Evolutionary conservation across 2,888 invertebrate species (phyloP), one percentile per base, ranked within the genome.

Genomic region (Conchocele bisecta): DNA sequence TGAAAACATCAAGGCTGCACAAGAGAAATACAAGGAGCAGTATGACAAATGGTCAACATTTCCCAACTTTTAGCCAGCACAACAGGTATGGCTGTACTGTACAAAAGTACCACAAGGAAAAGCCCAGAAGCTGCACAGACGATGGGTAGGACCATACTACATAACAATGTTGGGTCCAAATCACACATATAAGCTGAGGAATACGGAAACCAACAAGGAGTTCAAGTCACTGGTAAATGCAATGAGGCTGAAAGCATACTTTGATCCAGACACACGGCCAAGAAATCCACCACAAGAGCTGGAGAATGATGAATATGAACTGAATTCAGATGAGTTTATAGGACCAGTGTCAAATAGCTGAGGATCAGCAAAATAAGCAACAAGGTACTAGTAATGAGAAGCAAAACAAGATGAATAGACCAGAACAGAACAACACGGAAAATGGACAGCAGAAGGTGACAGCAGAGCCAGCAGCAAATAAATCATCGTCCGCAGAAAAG

Each of bases 131-230:
- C 66, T 29, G 6, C 63, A 61, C 35, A 56, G 56, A 29, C 54
- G 57, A 48, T 60, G 48, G 53, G 39, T 61, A 1, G 75, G 75
- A 13, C 75, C 71, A 20, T 75, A 63, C 35, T 63, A 53, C 17
- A 72, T 75, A 20, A 7, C 54, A 9, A 15, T 42, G 37, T 15
- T 28, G 17, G 46, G 66, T 9, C 60, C 56, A 28, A 39, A 72
- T 51, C 33, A 29, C 22, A 68, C 54, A 7, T 57, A 58, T 37
- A 58, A 58, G 15, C 58, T 73, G n/a, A 15, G 33, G 17, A 29
- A 46, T n/a, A 17, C 17, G 13, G 2, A 26, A 22, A 54, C 44
- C 3, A 20, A 53, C n/a, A 56, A 29, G 24, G 13, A 20, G 22
- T 6, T 51, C 4, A 65, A 54, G 41, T 31, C 57, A 6, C 20